A percentile compares a stretch with the other conserved stretches of the same genome.
phyloP scores from a whole-genome alignment of 2,888 invertebrate species.

The Cephus nigrinus region DNA sequence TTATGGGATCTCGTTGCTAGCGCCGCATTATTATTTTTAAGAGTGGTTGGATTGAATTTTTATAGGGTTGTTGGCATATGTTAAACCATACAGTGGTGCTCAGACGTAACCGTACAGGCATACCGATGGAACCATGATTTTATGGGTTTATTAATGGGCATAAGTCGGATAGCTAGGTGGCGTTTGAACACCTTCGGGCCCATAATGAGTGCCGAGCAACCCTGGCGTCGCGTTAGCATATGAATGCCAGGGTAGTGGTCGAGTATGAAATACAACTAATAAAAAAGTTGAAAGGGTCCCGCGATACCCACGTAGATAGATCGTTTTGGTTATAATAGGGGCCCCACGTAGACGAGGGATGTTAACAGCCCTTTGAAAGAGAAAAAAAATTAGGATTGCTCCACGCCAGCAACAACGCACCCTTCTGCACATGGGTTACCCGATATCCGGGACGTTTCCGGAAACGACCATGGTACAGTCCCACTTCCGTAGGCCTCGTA shows the following conservation, averaged over 20 bases:
- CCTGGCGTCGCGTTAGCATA: conserved; percentile 50
- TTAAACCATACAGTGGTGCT: conserved; percentile 47
- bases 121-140: conserved; percentile 26
- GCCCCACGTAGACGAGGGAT: conserved; percentile 41
- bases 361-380: conserved; percentile 49
- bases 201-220: conserved; percentile 46
- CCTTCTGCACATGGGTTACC: conserved; percentile 27
- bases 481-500: neutral
- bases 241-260: conserved; percentile 44
- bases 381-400: neutral
- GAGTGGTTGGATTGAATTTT: conserved; percentile 58
- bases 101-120: conserved; percentile 21
- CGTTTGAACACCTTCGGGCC: conserved; percentile 41
- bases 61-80: conserved; percentile 52
- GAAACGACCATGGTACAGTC: neutral
- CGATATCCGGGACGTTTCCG: neutral
- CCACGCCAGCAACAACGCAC: conserved; percentile 19
- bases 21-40: conserved; percentile 58
- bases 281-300: conserved; percentile 47
- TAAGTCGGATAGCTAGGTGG: neutral
- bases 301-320: conserved; percentile 32
- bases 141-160: conserved; percentile 40
- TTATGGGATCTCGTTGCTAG: conserved; percentile 32
- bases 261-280: conserved; percentile 50
- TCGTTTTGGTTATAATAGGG: conserved; percentile 51